Percentiles rank a stretch among this genome's conserved stretches.
These are phyloP conservation scores for Chionis minor DNA, from an alignment of 2,113 vertebrate genomes.

Conservation along the genomic window DNA sequence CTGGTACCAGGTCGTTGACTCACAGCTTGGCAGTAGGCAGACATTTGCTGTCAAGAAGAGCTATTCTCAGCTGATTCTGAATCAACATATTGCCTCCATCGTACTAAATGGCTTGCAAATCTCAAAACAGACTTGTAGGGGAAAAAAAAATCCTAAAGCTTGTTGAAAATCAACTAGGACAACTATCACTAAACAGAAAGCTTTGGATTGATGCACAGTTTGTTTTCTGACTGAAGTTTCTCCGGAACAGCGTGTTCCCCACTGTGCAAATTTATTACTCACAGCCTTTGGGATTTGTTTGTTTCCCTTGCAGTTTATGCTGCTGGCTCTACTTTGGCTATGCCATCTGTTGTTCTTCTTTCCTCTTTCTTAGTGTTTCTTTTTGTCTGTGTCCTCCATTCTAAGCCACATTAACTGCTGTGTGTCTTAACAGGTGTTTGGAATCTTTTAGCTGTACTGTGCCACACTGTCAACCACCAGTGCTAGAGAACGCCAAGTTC, in stretches of 20 bases:
- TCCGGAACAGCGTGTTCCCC: slow-evolving; percentile 51
- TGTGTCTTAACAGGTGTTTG: slow-evolving; percentile 3
- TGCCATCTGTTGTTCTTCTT: slow-evolving; percentile 61
- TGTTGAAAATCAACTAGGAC: slow-evolving; percentile 29
- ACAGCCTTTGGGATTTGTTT: slow-evolving; percentile 61
- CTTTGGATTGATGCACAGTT: slow-evolving; percentile 37
- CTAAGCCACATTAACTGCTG: slow-evolving; percentile 17
- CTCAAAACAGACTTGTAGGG: background rate
- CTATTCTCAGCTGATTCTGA: background rate
- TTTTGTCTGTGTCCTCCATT: background rate
- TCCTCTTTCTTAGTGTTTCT: background rate
- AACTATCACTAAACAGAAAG: slow-evolving; percentile 27
- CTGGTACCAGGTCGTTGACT: background rate
- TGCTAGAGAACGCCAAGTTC: background rate
- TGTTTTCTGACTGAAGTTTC: slow-evolving; percentile 61
- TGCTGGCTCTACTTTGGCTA: slow-evolving; percentile 30
- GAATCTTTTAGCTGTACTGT: background rate
- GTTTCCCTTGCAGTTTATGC: slow-evolving; percentile 57
- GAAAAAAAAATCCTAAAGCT: background rate
- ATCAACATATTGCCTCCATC: background rate
- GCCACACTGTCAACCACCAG: background rate
- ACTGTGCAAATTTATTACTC: slow-evolving; percentile 61
- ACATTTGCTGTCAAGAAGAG: background rate
- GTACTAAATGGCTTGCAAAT: background rate
- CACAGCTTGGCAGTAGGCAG: background rate